phyloP scores from a whole-genome alignment of 1,140 invertebrate species.

The Bombus consobrinus region DNA sequence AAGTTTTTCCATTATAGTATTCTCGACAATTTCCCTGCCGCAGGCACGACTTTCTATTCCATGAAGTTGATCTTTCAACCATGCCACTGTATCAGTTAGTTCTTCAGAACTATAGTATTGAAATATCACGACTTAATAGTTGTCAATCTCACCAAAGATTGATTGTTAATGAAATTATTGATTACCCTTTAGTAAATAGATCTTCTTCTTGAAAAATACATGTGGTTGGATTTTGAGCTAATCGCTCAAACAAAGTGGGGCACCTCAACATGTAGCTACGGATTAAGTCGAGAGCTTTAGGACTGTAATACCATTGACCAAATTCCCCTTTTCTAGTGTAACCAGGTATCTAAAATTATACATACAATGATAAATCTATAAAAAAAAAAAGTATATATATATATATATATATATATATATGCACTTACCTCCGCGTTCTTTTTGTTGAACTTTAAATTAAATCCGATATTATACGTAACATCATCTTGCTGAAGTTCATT shows the following conservation, averaged over 20 bases:
- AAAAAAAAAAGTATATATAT: not conserved
- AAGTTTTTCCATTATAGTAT: slow-evolving; percentile 86
- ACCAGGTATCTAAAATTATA: slow-evolving; percentile 87
- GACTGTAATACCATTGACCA: slow-evolving; percentile 91
- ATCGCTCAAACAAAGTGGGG: slow-evolving; percentile 89
- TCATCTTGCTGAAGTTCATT: slow-evolving; percentile 64
- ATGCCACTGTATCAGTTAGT: slow-evolving; percentile 86
- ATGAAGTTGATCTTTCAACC: slow-evolving; percentile 88
- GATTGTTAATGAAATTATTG: slow-evolving; percentile 2
- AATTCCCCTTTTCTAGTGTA: slow-evolving; percentile 88
- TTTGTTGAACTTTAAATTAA: slow-evolving; percentile 96
- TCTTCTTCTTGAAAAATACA: slow-evolving; percentile 87
- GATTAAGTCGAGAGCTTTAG: slow-evolving; percentile 89
- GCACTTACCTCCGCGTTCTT: slow-evolving; percentile 86
- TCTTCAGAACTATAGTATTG: slow-evolving; percentile 69
- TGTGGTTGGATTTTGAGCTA: slow-evolving; percentile 80
- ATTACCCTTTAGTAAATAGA: slow-evolving; percentile 85
- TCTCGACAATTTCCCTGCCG: slow-evolving; percentile 88
- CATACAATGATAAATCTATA: not conserved
- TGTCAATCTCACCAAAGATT: not conserved
- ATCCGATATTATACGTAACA: slow-evolving; percentile 91
- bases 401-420: slow-evolving; percentile 11
- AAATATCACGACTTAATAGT: not conserved
- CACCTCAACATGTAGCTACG: slow-evolving; percentile 87
- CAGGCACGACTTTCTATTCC: slow-evolving; percentile 85